Evolutionary conservation across 2,797 vertebrate species (phyloP).

Genomic region (Spatula versicolor): DNA sequence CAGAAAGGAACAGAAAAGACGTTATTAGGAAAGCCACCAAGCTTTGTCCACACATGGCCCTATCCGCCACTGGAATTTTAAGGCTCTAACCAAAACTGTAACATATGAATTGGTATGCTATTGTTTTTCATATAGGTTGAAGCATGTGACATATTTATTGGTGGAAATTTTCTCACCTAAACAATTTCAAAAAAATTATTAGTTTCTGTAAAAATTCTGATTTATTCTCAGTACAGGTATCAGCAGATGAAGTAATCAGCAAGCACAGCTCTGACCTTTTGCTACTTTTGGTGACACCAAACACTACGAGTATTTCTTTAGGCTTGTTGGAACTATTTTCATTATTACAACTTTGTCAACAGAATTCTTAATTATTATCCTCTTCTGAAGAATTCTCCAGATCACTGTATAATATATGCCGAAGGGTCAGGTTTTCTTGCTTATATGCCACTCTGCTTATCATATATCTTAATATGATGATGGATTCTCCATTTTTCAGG

Average conservation of each 20-base stretch:
- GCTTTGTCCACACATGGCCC: neutral
- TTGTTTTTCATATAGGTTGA: neutral
- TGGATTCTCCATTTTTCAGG: neutral
- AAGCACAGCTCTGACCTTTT: neutral
- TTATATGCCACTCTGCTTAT: neutral
- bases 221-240: neutral
- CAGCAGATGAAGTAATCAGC: neutral
- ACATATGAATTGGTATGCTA: neutral
- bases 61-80: neutral
- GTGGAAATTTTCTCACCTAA: neutral
- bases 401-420: neutral
- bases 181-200: neutral
- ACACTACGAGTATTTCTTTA: neutral
- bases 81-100: neutral
- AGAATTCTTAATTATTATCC: neutral
- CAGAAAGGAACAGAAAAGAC: neutral
- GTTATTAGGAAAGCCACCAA: neutral
- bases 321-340: neutral
- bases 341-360: neutral
- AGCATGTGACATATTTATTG: neutral
- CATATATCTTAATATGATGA: neutral
- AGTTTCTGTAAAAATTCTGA: neutral
- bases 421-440: neutral
- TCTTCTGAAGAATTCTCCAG: neutral
- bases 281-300: neutral